These are phyloP conservation scores for Sandelia bainsii DNA, from an alignment of 2,797 vertebrate genomes.

Conservation along the genomic window DNA sequence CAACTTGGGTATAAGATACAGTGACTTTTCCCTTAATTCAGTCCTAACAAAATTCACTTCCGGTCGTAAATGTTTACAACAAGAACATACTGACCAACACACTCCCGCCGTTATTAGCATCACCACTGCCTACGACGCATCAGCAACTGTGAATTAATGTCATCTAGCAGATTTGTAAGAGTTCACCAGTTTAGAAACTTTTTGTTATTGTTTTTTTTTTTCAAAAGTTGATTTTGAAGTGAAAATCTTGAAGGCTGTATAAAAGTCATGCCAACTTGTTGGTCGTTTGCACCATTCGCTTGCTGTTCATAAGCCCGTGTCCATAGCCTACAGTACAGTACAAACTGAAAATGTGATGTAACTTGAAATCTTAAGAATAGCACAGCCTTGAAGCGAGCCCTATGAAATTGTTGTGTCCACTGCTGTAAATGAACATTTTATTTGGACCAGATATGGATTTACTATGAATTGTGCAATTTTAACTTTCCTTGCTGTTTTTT, in stretches of 20 bases:
- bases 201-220: conserved; percentile 16
- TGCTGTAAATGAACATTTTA: conserved; percentile 70
- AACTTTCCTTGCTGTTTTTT: conserved; percentile 57
- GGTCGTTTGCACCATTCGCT: conserved; percentile 64
- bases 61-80: conserved; percentile 85
- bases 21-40: conserved; percentile 60
- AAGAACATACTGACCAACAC: conserved; percentile 75
- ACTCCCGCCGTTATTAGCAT: conserved; percentile 61
- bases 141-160: conserved; percentile 63
- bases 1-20: conserved; percentile 51
- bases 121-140: conserved; percentile 71
- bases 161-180: conserved; percentile 35
- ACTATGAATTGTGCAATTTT: conserved; percentile 74
- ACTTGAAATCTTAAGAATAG: conserved; percentile 54
- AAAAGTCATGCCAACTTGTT: conserved; percentile 51
- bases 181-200: conserved; percentile 25
- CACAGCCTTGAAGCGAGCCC: conserved; percentile 35
- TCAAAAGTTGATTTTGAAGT: conserved; percentile 28
- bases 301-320: conserved; percentile 73
- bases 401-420: conserved; percentile 59
- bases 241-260: conserved; percentile 43
- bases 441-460: conserved; percentile 52
- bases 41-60: conserved; percentile 76
- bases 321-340: conserved; percentile 58
- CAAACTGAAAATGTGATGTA: conserved; percentile 62